Evolutionary conservation across 2,113 vertebrate genomes (phyloP), one percentile per base, ranked within the genome.

Genomic region (Nymphicus hollandicus): DNA sequence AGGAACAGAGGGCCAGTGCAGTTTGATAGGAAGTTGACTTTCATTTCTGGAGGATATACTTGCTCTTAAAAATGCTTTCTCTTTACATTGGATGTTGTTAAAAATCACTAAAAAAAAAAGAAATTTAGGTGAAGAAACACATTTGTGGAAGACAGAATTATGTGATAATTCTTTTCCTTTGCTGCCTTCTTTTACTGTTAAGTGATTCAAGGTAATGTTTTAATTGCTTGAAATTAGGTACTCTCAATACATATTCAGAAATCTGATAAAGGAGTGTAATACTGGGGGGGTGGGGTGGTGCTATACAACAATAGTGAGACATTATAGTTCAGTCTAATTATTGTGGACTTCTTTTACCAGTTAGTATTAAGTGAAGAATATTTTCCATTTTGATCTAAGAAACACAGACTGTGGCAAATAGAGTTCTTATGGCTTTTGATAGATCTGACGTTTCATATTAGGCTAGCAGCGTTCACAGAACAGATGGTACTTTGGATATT

Each of bases 401-500:
- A 95, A 86, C 80, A 43, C 69, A 88, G 70, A 79, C 65, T 87
- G 60, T 91, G 41, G 66, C 87, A 96, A 95, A 85, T 86, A 83
- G 91, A 97, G 89, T 89, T 97, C 65, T 55, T 96, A 72, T 66
- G 93, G 77, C 80, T 89, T 96, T 96, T 97, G 91, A 83, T 86
- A 96, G 95, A 95, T 98, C 95, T 95, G 98, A 93, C 93, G 96
- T 96, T 98, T 98, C 89, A 65, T 95, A 95, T 91, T 91, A 97
- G 95, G 80, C 93, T 97, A 97, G 96, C 92, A 98, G 93, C 91
- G 97, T 96, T 97, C 96, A 96, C 96, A 97, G 92, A 97, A 96
- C 97, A 98, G 95, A 94, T 93, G 79, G 64, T 94, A 85, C 69
- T 96, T 81, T 76, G 94, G 83, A 68, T 96, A 84, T 79, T 96